Conservation (phyloP, 2,797 vertebrate species). For the Aeoliscus strigatus region DNA sequence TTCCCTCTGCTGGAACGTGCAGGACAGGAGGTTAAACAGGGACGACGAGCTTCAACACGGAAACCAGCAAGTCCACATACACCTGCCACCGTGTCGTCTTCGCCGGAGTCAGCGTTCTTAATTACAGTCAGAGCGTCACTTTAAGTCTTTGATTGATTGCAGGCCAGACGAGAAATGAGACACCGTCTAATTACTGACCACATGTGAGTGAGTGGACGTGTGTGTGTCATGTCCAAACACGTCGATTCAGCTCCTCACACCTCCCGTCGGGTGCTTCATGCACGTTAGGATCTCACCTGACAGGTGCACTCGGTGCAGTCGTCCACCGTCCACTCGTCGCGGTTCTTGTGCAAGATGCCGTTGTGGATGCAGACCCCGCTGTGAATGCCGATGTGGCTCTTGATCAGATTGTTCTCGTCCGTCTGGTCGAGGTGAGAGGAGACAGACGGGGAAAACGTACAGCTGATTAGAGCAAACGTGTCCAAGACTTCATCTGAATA, state of each 20-base stretch:
- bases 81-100: constrained; percentile 5
- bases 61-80: constrained; percentile 21
- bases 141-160: constrained; percentile 40
- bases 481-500: no score
- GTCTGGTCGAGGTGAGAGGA: constrained; percentile 65
- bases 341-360: constrained; percentile 85
- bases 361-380: constrained; percentile 88
- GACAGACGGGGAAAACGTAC: background rate
- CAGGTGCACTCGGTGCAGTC: constrained; percentile 97
- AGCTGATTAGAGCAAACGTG: no score
- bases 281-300: constrained; percentile 76
- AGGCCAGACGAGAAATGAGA: constrained; percentile 28
- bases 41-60: constrained; percentile 3
- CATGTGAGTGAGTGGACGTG: constrained; percentile 37
- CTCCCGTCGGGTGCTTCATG: constrained; percentile 7
- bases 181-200: constrained; percentile 63
- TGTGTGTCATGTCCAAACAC: constrained; percentile 13
- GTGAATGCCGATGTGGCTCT: constrained; percentile 71
- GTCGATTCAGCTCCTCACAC: background rate
- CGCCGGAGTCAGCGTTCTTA: constrained; percentile 43
- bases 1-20: constrained; percentile 30
- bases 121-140: constrained; percentile 50
- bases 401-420: constrained; percentile 82
- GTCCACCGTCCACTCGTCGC: constrained; percentile 92
- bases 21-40: constrained; percentile 3